These are phyloP conservation scores for Cyrtodaria siliqua DNA, from an alignment of 2,888 invertebrate species.

Conservation along the genomic window DNA sequence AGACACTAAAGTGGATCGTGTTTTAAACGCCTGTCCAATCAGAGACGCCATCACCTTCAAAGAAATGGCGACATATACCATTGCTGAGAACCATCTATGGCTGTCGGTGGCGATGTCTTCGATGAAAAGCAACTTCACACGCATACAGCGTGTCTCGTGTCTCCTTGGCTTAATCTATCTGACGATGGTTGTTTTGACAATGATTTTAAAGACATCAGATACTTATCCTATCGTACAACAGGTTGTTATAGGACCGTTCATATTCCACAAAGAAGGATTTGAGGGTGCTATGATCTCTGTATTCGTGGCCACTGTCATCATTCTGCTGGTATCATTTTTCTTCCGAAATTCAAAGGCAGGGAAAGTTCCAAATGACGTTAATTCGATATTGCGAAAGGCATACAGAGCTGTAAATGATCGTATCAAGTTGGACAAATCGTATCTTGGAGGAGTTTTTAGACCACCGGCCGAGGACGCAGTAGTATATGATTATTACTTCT, in stretches of 20 bases:
- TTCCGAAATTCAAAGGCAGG: slow-evolving; percentile 66
- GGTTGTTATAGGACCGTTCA: slow-evolving; percentile 65
- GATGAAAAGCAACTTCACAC: slow-evolving; percentile 85
- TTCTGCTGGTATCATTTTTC: slow-evolving; percentile 77
- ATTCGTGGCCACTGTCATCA: slow-evolving; percentile 81
- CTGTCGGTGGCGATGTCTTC: slow-evolving; percentile 86
- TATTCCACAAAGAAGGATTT: slow-evolving; percentile 69
- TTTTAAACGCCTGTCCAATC: slow-evolving; percentile 83
- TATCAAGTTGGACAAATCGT: slow-evolving; percentile 43
- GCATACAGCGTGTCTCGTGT: no score
- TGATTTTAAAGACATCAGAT: slow-evolving; percentile 64
- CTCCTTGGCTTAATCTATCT: slow-evolving; percentile 71
- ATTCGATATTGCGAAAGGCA: slow-evolving; percentile 24
- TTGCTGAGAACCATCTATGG: slow-evolving; percentile 86
- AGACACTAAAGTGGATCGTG: slow-evolving; percentile 85
- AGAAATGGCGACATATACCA: slow-evolving; percentile 83
- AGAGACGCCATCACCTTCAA: slow-evolving; percentile 84
- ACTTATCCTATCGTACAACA: slow-evolving; percentile 34
- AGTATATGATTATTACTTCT: slow-evolving; percentile 37
- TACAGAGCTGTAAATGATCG: no score
- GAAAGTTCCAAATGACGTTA: slow-evolving; percentile 10
- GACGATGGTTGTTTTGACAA: slow-evolving; percentile 76
- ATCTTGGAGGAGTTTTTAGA: slow-evolving; percentile 25
- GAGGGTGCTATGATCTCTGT: slow-evolving; percentile 69
- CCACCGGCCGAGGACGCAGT: slow-evolving; percentile 50